Percentiles rank a stretch among this genome's conserved stretches.
These are phyloP conservation scores for Pyrocephalus nanus DNA, from an alignment of 2,797 vertebrate genomes.

Conservation along the genomic window DNA sequence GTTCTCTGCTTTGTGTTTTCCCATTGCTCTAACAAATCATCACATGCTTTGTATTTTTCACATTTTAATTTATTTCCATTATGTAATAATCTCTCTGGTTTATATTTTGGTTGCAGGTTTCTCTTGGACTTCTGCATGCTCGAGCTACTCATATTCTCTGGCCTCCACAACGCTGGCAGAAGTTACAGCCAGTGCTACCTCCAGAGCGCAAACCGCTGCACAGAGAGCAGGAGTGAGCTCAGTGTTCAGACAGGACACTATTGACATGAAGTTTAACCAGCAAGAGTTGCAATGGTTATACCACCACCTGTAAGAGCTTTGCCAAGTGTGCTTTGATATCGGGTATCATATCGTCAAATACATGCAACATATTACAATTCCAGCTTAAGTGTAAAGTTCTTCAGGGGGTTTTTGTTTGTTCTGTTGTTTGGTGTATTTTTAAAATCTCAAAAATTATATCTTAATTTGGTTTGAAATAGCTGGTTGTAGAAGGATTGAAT, in stretches of 20 bases:
- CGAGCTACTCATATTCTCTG: conserved; percentile 81
- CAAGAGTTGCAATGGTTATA: background rate
- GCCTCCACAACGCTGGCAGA: conserved; percentile 80
- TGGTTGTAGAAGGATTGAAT: background rate
- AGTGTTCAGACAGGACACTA: background rate
- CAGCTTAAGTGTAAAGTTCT: background rate
- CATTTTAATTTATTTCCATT: background rate
- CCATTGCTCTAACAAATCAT: background rate
- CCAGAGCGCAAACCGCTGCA: conserved; percentile 68
- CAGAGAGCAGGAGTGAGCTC: conserved; percentile 34
- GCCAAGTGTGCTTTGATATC: background rate
- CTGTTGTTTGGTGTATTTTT: background rate
- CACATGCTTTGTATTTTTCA: background rate
- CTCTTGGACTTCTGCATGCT: conserved; percentile 80
- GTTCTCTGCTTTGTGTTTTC: background rate
- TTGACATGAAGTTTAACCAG: background rate
- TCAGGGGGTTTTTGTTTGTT: background rate
- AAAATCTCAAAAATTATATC: background rate
- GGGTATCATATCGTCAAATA: background rate
- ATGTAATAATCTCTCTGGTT: background rate
- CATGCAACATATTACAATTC: background rate
- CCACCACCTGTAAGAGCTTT: background rate
- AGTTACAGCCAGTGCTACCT: conserved; percentile 69
- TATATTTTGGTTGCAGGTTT: conserved; percentile 69
- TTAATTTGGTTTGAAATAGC: background rate